A percentile compares a stretch with the other conserved stretches of the same genome.
These are phyloP conservation scores for Mustelus asterias DNA, from an alignment of 2,113 vertebrate species.

Conservation along the genomic window DNA sequence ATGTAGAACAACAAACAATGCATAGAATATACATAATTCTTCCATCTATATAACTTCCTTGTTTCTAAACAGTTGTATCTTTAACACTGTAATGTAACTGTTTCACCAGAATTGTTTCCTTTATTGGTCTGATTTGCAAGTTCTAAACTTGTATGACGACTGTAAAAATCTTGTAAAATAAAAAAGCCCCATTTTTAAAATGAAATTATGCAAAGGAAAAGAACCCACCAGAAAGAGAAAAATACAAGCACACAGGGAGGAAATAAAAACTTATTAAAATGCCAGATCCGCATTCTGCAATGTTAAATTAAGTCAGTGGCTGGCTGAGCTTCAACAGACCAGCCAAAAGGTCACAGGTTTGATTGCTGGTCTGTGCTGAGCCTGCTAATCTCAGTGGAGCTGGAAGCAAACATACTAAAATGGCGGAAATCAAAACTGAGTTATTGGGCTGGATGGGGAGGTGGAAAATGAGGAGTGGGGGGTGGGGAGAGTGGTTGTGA, in stretches of 20 bases:
- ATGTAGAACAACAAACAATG: not conserved
- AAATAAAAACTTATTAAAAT: not conserved
- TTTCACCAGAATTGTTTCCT: not conserved
- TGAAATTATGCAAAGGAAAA: not conserved
- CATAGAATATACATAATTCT: not conserved
- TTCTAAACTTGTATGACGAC: not conserved
- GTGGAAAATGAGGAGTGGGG: not conserved
- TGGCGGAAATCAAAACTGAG: no score
- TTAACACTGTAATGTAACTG: not conserved
- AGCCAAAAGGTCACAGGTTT: not conserved
- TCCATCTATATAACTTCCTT: not conserved
- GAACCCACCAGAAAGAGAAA: not conserved
- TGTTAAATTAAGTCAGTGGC: not conserved
- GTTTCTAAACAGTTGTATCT: not conserved
- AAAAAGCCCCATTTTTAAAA: not conserved
- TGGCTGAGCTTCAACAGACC: not conserved
- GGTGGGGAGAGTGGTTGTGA: not conserved
- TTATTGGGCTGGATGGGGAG: not conserved
- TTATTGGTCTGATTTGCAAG: not conserved
- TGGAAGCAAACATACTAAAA: not conserved
- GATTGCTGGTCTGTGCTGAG: not conserved
- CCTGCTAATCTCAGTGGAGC: not conserved
- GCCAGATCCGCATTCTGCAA: not conserved
- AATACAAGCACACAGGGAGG: not conserved
- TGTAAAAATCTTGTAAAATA: not conserved